Evolutionary conservation across 2,888 invertebrate genomes (phyloP), one percentile per base, ranked within the genome.

Genomic region (Bedellia somnulentella): DNA sequence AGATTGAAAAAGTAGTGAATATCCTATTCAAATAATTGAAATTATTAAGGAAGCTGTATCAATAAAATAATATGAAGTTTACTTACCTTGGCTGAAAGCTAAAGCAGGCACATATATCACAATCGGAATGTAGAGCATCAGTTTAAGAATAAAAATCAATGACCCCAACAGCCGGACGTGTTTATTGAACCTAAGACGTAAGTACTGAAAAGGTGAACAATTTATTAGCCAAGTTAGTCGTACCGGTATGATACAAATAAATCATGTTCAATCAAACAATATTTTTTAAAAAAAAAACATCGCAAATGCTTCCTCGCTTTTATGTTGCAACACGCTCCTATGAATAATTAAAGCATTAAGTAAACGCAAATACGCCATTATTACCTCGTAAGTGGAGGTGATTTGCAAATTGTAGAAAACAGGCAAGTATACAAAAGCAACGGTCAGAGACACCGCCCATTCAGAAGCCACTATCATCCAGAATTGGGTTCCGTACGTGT

Each of bases 41-140:
- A n/a, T n/a, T n/a, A n/a, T n/a, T n/a, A n/a, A n/a, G n/a, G n/a
- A n/a, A n/a, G n/a, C n/a, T n/a, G n/a, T n/a, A n/a, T n/a, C n/a
- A 4, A 29, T 21, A 29, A 29, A 21, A 17, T 29, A 17, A 28
- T 9, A 28, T 29, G 4, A 9, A 25, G 3, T 25, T 13, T 16
- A 2, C 5, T 45, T 77, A 85, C 85, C 85, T 83, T 89, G 88
- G 61, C 85, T 85, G 47, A 93, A 85, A 2, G 93, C 92, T 45
- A 93, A 64, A 2, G 92, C 89, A 30, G 93, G 93, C 3, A 92
- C 92, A 55, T 92, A 93, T 36, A 93, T 84, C 1, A 92, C 92
- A 34, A 93, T 85, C 2, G 92, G 89, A 54, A 87, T 86, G 55
- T 87, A 87, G 12, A 87, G 73, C 49, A 87, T 48, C 86, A 87